Evolutionary conservation across 1,140 invertebrate species (phyloP).

Genomic region (Antheraea mylitta): DNA sequence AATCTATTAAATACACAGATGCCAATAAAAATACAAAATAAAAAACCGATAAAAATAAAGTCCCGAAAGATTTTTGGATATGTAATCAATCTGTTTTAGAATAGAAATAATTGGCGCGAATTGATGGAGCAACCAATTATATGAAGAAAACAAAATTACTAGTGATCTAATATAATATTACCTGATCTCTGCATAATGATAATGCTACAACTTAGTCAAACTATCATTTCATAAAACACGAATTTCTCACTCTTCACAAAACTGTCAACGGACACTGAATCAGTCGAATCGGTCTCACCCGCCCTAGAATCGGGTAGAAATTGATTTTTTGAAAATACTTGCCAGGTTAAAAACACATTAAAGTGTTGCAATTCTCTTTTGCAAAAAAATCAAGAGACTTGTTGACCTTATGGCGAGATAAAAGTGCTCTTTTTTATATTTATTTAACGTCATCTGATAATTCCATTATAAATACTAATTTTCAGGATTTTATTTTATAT

Average conservation of each 20-base stretch:
- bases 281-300: constrained; percentile 36
- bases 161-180: constrained; percentile 36
- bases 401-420: too few species aligned
- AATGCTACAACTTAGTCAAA: constrained; percentile 56
- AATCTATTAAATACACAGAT: neutral
- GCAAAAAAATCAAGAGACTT: too few species aligned
- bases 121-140: neutral
- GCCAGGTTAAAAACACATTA: constrained; percentile 31
- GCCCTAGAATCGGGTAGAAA: constrained; percentile 71
- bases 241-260: constrained; percentile 58
- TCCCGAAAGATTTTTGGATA: neutral
- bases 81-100: neutral
- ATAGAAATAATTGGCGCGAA: constrained; percentile 52
- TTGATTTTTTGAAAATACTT: constrained; percentile 75
- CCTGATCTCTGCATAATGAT: constrained; percentile 77
- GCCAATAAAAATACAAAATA: neutral
- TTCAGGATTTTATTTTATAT: too few species aligned
- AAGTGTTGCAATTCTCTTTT: neutral
- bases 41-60: neutral
- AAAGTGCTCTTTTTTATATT: too few species aligned
- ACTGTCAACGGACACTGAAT: constrained; percentile 59
- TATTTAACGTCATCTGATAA: too few species aligned
- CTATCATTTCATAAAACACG: constrained; percentile 59
- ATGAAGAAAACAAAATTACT: neutral
- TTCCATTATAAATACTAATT: too few species aligned